phyloP scores from a whole-genome alignment of 1,140 invertebrate species.

The Metaphire vulgaris region DNA sequence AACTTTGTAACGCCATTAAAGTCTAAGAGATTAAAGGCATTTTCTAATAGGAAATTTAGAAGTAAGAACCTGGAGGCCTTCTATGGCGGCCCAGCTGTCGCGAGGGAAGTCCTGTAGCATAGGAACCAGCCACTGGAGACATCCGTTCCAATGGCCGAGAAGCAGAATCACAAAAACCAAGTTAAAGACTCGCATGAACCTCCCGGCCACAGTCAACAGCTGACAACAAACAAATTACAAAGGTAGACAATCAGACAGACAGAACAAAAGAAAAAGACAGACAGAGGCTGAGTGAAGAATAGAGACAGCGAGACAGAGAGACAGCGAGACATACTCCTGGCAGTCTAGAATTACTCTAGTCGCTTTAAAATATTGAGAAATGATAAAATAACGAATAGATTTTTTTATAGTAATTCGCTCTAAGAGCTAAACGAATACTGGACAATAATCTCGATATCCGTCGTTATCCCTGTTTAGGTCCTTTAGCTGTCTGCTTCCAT shows the following conservation, averaged over 20 bases:
- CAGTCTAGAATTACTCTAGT: too few species aligned
- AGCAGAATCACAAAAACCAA: constrained; percentile 98
- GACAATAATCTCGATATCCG: too few species aligned
- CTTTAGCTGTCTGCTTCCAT: too few species aligned
- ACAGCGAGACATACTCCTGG: too few species aligned
- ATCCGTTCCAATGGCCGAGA: constrained; percentile 96
- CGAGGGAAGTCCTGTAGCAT: constrained; percentile 97
- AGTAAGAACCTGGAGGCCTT: constrained; percentile 74
- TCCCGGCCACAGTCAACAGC: constrained; percentile 98
- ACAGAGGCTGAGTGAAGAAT: not conserved
- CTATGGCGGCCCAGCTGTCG: constrained; percentile 97
- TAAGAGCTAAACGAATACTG: too few species aligned
- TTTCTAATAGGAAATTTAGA: too few species aligned
- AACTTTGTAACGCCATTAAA: too few species aligned
- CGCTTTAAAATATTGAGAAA: too few species aligned
- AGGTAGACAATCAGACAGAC: not conserved
- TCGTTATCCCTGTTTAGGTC: too few species aligned
- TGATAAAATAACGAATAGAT: too few species aligned
- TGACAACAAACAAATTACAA: constrained; percentile 55
- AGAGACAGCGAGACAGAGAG: constrained; percentile 11
- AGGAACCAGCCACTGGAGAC: constrained; percentile 94
- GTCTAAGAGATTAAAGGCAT: too few species aligned
- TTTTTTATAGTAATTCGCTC: too few species aligned
- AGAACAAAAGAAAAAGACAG: constrained; percentile 3
- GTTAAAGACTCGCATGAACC: constrained; percentile 99